Evolutionary conservation across 2,113 vertebrate genomes (phyloP), one percentile per base, ranked within the genome.

Genomic region (Charadrius vociferus): DNA sequence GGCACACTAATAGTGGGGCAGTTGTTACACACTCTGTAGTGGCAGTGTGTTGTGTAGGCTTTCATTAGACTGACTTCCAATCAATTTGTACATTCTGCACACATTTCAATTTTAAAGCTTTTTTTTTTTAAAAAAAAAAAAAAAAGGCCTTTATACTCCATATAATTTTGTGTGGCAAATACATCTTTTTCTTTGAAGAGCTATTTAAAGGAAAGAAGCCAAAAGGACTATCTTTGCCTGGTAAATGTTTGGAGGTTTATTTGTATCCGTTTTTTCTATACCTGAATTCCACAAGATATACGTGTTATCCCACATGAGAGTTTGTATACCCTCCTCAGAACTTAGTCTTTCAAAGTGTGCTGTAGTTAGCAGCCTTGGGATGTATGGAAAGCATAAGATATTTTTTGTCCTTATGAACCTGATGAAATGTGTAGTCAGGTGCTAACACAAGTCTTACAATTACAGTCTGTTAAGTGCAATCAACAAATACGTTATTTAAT

Each of bases 1-100:
- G 92, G 74, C 73, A 32, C 24, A 63, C 37, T 88, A 66, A n/a
- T 27, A 67, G 77, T 55, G 8, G 66, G 96, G 88, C 97, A 99
- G 98, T 98, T 98, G 98, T 94, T 95, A 79, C n/a, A n/a, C n/a
- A n/a, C n/a, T n/a, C n/a, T n/a, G n/a, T 93, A 71, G 62, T 45
- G 86, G 96, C 98, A 96, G 82, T 95, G 96, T 97, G 97, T 98
- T 97, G 97, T 94, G 30, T 91, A 95, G 83, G 52, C 85, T 85
- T 59, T 77, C 14, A 47, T 81, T 62, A 47, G 5, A 19, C 14
- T 72, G 77, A 71, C 21, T 90, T 68, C 16, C 39, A 81, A 79
- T 55, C 4, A 11, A 75, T 36, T 73, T 63, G 96, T 93, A 30
- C 22, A 84, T 93, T 96, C 53, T 70, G 68, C 32, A 36, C 75